Conservation (phyloP, 2,888 invertebrate species). For the Chamaedrilus cognettii region DNA sequence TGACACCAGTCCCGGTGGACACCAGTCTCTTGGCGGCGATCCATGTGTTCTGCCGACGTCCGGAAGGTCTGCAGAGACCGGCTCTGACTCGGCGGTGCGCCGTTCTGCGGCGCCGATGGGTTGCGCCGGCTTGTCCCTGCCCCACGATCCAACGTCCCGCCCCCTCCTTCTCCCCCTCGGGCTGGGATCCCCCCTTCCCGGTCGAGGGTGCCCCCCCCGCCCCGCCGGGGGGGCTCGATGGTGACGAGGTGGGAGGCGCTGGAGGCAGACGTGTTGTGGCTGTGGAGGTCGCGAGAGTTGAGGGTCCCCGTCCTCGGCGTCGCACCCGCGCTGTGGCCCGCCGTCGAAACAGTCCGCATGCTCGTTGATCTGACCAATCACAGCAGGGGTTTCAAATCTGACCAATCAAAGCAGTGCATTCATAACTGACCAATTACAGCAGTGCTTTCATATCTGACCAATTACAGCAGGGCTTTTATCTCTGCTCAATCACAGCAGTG, state of each 20-base stretch:
- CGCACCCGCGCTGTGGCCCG: constrained; percentile 55
- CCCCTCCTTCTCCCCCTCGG: background rate
- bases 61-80: constrained; percentile 10
- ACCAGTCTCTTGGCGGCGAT: too few species aligned
- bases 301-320: constrained; percentile 56
- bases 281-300: constrained; percentile 47
- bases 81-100: constrained; percentile 1
- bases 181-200: too few species aligned
- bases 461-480: too few species aligned
- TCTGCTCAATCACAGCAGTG: too few species aligned
- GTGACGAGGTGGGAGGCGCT: constrained; percentile 56
- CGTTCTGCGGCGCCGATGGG: background rate
- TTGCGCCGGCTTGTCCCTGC: background rate
- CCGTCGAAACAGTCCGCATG: constrained; percentile 53
- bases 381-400: too few species aligned
- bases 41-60: background rate
- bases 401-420: too few species aligned
- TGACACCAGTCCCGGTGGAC: too few species aligned
- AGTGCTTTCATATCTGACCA: too few species aligned
- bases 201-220: background rate
- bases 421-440: too few species aligned
- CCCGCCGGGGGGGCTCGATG: background rate
- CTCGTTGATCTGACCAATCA: constrained; percentile 49
- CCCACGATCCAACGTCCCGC: background rate
- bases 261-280: constrained; percentile 50